These are phyloP conservation scores for Nixonia krombeini DNA, from an alignment of 1,140 invertebrate genomes.

Conservation along the genomic window DNA sequence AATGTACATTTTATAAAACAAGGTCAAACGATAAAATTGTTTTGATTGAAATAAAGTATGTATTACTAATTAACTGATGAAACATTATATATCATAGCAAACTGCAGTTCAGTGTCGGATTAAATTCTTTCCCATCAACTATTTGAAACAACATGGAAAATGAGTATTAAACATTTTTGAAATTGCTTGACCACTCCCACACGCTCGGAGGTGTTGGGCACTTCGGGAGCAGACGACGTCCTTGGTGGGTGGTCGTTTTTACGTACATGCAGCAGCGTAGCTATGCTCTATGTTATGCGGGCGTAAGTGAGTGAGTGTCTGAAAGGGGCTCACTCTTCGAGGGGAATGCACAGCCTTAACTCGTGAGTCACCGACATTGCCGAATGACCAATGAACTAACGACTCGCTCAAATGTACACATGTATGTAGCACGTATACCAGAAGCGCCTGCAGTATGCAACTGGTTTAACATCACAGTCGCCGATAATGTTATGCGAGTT, in stretches of 20 bases:
- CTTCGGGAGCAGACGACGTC: slow-evolving; percentile 20
- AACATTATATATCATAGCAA: too few species aligned
- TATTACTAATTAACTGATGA: too few species aligned
- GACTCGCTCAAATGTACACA: slow-evolving; percentile 23
- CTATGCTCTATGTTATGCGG: slow-evolving; percentile 57
- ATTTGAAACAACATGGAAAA: too few species aligned
- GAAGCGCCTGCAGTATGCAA: slow-evolving; percentile 51
- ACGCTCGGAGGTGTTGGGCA: slow-evolving; percentile 23
- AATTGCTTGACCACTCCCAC: too few species aligned
- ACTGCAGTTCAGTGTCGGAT: too few species aligned
- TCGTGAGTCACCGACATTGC: slow-evolving; percentile 62
- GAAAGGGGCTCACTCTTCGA: slow-evolving; percentile 54
- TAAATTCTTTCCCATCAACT: too few species aligned
- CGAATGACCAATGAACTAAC: slow-evolving; percentile 65
- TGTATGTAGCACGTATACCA: slow-evolving; percentile 35
- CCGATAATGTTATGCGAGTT: slow-evolving; percentile 33
- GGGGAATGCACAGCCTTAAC: slow-evolving; percentile 54
- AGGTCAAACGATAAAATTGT: too few species aligned
- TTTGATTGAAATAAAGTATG: too few species aligned
- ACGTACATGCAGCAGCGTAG: slow-evolving; percentile 42
- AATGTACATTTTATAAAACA: too few species aligned
- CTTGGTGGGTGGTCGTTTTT: slow-evolving; percentile 46
- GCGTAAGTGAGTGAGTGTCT: slow-evolving; percentile 58
- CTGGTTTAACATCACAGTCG: slow-evolving; percentile 40
- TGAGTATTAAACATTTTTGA: too few species aligned